Evolutionary conservation across 1,140 invertebrate species (phyloP).

Genomic region (Drosophila azteca): DNA sequence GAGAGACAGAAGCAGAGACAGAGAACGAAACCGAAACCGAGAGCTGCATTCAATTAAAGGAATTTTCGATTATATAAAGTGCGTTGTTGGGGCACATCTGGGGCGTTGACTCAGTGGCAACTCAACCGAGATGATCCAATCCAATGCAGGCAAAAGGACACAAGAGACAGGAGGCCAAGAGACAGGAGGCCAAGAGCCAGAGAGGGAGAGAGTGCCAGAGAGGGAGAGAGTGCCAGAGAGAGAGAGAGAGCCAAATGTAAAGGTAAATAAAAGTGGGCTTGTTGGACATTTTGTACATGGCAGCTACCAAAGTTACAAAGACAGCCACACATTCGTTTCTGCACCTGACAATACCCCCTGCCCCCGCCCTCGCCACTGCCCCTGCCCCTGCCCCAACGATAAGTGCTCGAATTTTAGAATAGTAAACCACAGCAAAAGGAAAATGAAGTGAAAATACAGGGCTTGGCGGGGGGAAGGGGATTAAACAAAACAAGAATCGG

Average conservation of each 20-base stretch:
- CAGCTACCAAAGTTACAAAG: conserved; percentile 67
- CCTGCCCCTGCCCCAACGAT: conserved; percentile 32
- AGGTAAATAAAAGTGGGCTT: conserved; percentile 78
- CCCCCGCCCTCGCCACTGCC: conserved; percentile 1
- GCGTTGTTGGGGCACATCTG: conserved; percentile 54
- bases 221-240: too few relatives aligned
- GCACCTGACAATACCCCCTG: conserved; percentile 21
- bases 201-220: too few relatives aligned
- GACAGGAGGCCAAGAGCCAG: too few relatives aligned
- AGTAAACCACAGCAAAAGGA: conserved; percentile 25
- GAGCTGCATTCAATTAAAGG: conserved; percentile 79
- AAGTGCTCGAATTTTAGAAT: conserved; percentile 72
- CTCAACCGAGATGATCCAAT: conserved; percentile 14
- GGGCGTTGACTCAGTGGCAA: conserved; percentile 16
- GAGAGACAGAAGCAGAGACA: conserved; percentile 32
- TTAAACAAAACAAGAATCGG: conserved; percentile 35
- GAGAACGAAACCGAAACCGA: conserved; percentile 58
- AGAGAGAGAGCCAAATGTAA: conserved; percentile 15
- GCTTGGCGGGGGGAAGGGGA: conserved; percentile 27
- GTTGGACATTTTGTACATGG: conserved; percentile 75
- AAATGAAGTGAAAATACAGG: conserved; percentile 22
- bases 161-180: not conserved
- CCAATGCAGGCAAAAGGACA: conserved; percentile 1
- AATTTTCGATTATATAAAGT: conserved; percentile 79
- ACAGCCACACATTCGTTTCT: conserved; percentile 45